Evolutionary conservation across 2,797 vertebrate genomes (phyloP).

Genomic region (Melanotaenia boesemani): DNA sequence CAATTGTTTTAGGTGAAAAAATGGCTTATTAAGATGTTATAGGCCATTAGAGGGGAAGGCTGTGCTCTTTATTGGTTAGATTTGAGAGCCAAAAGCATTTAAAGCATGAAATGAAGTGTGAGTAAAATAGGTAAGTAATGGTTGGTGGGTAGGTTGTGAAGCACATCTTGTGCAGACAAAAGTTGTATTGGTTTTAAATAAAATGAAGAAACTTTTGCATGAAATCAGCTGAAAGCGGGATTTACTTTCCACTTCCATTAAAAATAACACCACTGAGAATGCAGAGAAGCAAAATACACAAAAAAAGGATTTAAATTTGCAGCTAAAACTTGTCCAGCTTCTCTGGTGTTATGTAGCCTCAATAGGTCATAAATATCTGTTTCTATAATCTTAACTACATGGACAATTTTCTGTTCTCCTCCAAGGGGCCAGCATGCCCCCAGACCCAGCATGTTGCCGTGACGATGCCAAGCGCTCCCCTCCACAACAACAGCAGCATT

Average conservation of each 20-base stretch:
- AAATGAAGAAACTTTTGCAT: conserved; percentile 11
- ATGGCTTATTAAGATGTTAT: conserved; percentile 57
- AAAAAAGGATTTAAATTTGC: conserved; percentile 24
- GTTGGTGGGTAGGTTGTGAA: conserved; percentile 17
- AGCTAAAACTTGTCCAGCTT: conserved; percentile 37
- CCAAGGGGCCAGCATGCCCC: conserved; percentile 64
- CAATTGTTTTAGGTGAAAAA: conserved; percentile 46
- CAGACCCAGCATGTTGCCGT: conserved; percentile 70
- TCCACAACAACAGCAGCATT: conserved; percentile 76
- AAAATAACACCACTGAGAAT: conserved; percentile 41
- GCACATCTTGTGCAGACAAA: conserved; percentile 4
- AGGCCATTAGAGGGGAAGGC: conserved; percentile 50
- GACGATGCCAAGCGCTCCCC: conserved; percentile 69
- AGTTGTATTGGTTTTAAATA: conserved; percentile 11
- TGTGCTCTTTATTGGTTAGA: conserved; percentile 58
- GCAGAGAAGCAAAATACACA: conserved; percentile 27
- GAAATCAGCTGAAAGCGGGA: conserved; percentile 11
- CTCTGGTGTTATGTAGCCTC: conserved; percentile 22
- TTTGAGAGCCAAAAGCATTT: conserved; percentile 56
- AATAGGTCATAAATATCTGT: conserved; percentile 60
- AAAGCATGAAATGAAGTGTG: conserved; percentile 57
- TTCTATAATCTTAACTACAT: conserved; percentile 75
- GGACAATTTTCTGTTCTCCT: conserved; percentile 70
- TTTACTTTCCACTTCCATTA: conserved; percentile 1
- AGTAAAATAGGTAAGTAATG: conserved; percentile 28